Percentiles rank a stretch among this genome's conserved stretches.
Conservation (phyloP, 2,888 invertebrate species). For the Patella pellucida region DNA sequence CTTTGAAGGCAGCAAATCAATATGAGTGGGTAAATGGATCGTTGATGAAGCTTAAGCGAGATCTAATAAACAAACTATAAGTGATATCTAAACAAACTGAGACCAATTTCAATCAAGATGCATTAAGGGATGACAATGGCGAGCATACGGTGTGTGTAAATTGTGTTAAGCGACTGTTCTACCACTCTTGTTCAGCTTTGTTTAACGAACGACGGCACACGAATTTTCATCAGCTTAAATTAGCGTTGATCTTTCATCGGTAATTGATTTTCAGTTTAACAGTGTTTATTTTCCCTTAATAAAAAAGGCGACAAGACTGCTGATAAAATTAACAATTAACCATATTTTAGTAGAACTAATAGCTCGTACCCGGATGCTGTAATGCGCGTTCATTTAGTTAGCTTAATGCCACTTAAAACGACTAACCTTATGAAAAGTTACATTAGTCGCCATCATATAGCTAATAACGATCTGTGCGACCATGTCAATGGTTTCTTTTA, state of each 20-base stretch:
- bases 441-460: not conserved
- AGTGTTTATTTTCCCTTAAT: slow-evolving; percentile 9
- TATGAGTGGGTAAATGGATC: too few species aligned
- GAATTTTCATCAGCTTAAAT: slow-evolving; percentile 8
- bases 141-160: slow-evolving; percentile 4
- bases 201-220: slow-evolving; percentile 5
- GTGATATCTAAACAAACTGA: slow-evolving; percentile 6
- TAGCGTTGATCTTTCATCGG: not conserved
- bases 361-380: not conserved
- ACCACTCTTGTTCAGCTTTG: not conserved
- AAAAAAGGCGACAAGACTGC: not conserved
- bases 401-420: not conserved
- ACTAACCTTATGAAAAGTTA: not conserved
- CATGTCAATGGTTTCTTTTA: too few species aligned
- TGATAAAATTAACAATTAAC: not conserved
- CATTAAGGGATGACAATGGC: not conserved
- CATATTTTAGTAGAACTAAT: not conserved
- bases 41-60: not conserved
- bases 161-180: not conserved
- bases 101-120: not conserved
- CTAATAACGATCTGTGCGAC: too few species aligned
- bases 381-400: slow-evolving; percentile 2
- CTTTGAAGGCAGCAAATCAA: too few species aligned
- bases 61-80: slow-evolving; percentile 5
- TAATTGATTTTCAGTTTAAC: slow-evolving; percentile 4